Evolutionary conservation across 2,113 vertebrate genomes (phyloP), one percentile per base, ranked within the genome.

Genomic region (Leptobrachium ailaonicum): DNA sequence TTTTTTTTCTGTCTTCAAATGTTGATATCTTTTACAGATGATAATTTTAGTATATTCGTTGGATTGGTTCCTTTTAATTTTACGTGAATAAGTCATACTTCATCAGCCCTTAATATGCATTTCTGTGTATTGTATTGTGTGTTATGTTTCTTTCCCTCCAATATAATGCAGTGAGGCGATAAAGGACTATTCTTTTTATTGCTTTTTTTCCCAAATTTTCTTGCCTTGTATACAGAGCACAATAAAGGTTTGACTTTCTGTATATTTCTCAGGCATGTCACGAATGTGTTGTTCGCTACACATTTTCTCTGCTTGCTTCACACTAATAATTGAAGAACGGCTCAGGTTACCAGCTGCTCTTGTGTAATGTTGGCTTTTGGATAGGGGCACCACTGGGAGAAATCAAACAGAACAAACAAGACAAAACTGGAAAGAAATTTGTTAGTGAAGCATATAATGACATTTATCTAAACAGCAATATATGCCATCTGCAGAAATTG

Each of bases 321-420:
- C 64, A 73, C 64, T 45, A 75, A 58, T 69, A 75, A 62, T 47
- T 68, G 72, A 81, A 74, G 41, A 75, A 69, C 66, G 45, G 50
- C 71, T 80, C 71, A 74, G 64, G 78, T 80, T 74, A 75, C 50
- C 71, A 75, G 71, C 79, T 81, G 79, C 72, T 75, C 64, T 67
- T 54, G 72, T 75, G 71, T 75, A 62, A 74, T 41, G 58, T 71
- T 50, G 60, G 42, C 77, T 83, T 79, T 71, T 66, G 60, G 68
- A 76, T 58, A 66, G 76, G 71, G 72, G 64, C 50, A 71, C 76
- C 66, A 71, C 58, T 70, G 58, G 73, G 72, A 80, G 45, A 80
- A 71, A 83, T 70, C 66, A 75, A 58, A 74, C 64, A 79, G 42
- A 74, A 83, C 56, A 74, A 83, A 69, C 45, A 78, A 69, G 43